Conservation (phyloP, 2,888 invertebrate species). For the Plemyria rubiginata region DNA sequence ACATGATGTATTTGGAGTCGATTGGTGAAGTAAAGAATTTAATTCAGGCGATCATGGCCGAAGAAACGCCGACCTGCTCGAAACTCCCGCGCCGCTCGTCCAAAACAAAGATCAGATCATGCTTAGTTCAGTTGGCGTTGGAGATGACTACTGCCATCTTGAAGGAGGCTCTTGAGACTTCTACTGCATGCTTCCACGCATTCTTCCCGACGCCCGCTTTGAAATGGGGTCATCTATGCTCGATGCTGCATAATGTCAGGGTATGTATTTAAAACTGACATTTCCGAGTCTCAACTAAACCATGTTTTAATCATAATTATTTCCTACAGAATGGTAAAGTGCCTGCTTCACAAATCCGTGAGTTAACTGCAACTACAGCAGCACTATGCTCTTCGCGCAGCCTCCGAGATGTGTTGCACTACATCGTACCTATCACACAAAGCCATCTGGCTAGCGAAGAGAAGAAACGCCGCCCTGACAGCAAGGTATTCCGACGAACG, state of each 20-base stretch:
- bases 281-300: not conserved
- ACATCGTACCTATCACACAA: conserved; percentile 73
- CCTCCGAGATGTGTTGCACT: conserved; percentile 72
- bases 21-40: conserved; percentile 93
- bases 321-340: conserved; percentile 65
- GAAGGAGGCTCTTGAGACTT: conserved; percentile 95
- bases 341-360: conserved; percentile 59
- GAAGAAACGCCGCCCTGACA: conserved; percentile 56
- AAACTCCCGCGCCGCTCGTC: conserved; percentile 66
- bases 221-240: conserved; percentile 97
- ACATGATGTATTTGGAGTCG: conserved; percentile 92
- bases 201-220: conserved; percentile 97
- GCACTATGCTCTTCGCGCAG: conserved; percentile 89
- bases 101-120: conserved; percentile 73
- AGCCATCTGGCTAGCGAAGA: conserved; percentile 51
- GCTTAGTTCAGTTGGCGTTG: conserved; percentile 78
- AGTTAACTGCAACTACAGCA: conserved; percentile 89
- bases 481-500: conserved; percentile 50
- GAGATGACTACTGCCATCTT: conserved; percentile 90
- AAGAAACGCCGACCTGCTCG: conserved; percentile 78
- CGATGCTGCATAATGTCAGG: conserved; percentile 88
- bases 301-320: not conserved
- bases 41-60: conserved; percentile 92
- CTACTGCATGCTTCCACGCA: conserved; percentile 96
- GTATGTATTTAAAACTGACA: conserved; percentile 62